Evolutionary conservation across 2,113 vertebrate species (phyloP), one percentile per base, ranked within the genome.

Genomic region (Cyprinus carpio): DNA sequence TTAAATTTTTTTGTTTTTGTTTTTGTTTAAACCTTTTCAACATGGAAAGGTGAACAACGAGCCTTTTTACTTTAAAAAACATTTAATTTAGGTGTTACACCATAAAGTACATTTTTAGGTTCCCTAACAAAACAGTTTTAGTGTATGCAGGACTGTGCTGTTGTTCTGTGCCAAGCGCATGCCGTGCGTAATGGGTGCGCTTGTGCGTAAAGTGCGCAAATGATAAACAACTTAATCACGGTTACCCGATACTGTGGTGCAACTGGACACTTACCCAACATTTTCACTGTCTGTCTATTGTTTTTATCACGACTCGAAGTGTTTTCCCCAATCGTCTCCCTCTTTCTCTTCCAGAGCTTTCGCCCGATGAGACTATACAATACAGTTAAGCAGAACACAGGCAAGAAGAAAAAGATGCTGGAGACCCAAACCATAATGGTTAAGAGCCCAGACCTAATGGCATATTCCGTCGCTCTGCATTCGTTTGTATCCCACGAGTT

Each of bases 311-410:
- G 92, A 92, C 96, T 91, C 1, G 95, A 93, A 11, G 95, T 85
- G 11, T 94, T 95, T 34, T 94, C 96, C 82, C 94, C 94, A 1
- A 95, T 95, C 0, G 94, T 93, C 75, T 96, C 95, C 1, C 91
- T 93, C 83, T 94, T 92, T 51, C 96, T 89, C 94, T 94, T 95
- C 97, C 98, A 99, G 90, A 99, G 93, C 87, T 96, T 96, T 77
- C 97, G 96, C 58, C 97, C 97, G 1, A 99, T 98, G 87, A 99
- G 96, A 85, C 97, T 96, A 94, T 99, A 99, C 34, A 99, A 95
- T 27, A 99, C 96, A 0, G 97, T 97, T 88, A 99, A 95, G 87
- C 97, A 99, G 84, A 99, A 98, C 34, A 99, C 97, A 0, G 98
- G 98, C 91, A 99, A 92, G 91, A 99, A 97, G 82, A 99, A 99